Conservation (phyloP, 1,140 invertebrate genomes). For the Scaptomyza montana region DNA sequence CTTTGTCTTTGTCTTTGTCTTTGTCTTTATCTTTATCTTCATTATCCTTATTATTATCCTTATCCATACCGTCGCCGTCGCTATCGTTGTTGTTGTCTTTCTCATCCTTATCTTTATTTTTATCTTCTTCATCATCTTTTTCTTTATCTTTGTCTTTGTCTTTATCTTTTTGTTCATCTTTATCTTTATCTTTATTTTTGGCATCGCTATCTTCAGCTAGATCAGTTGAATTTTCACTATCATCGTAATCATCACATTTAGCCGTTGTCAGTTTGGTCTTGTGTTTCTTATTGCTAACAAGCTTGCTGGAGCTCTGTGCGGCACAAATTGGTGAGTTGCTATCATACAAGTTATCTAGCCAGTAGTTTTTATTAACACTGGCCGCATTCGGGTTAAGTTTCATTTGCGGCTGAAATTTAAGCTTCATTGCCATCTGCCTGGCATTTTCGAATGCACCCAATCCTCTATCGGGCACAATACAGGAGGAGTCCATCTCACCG, state of each 20-base stretch:
- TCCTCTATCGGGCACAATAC: slow-evolving; percentile 1
- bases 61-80: too few species aligned
- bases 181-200: background rate
- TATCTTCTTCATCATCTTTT: background rate
- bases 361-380: too few species aligned
- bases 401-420: slow-evolving; percentile 3
- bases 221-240: background rate
- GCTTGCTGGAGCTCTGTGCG: too few species aligned
- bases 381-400: too few species aligned
- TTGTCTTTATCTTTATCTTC: background rate
- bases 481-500: background rate
- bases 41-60: too few species aligned
- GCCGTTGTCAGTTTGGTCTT: background rate
- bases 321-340: too few species aligned
- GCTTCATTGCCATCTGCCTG: background rate
- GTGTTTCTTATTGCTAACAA: too few species aligned
- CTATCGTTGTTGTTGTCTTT: background rate
- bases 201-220: background rate
- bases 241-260: background rate
- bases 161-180: background rate
- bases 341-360: too few species aligned
- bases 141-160: background rate
- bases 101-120: background rate
- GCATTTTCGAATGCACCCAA: background rate
- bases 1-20: background rate